phyloP scores from a whole-genome alignment of 2,113 vertebrate genomes.

The Oriolus oriolus region DNA sequence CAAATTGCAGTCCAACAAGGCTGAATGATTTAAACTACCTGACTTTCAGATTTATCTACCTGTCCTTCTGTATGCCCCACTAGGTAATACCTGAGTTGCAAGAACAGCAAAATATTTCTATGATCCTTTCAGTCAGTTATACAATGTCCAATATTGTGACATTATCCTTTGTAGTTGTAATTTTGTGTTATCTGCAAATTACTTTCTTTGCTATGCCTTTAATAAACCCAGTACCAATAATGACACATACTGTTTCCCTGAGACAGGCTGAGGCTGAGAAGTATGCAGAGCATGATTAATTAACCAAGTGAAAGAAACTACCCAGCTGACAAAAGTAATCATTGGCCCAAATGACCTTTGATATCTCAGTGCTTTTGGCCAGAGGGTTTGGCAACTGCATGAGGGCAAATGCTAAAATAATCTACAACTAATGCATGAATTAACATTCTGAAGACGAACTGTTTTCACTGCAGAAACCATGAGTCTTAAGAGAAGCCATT shows the following conservation, averaged over 20 bases:
- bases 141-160: not conserved
- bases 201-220: not conserved
- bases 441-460: not conserved
- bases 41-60: not conserved
- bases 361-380: constrained; percentile 25
- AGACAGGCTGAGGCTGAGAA: constrained; percentile 15
- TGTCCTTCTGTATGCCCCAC: not conserved
- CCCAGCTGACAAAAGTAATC: constrained; percentile 43
- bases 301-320: constrained; percentile 40
- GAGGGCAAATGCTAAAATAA: not conserved
- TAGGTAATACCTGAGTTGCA: not conserved
- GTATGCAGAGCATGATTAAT: constrained; percentile 46
- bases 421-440: not conserved
- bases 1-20: not conserved
- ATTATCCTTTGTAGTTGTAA: not conserved
- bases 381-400: constrained; percentile 12
- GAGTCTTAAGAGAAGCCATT: not conserved
- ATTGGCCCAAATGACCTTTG: constrained; percentile 57
- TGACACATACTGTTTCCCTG: constrained; percentile 6
- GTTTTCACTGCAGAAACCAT: not conserved
- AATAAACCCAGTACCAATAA: not conserved
- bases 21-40: not conserved
- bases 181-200: not conserved
- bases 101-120: not conserved
- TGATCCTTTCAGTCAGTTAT: not conserved